Conservation (phyloP, 2,888 invertebrate species). For the Uropetala carovei region DNA sequence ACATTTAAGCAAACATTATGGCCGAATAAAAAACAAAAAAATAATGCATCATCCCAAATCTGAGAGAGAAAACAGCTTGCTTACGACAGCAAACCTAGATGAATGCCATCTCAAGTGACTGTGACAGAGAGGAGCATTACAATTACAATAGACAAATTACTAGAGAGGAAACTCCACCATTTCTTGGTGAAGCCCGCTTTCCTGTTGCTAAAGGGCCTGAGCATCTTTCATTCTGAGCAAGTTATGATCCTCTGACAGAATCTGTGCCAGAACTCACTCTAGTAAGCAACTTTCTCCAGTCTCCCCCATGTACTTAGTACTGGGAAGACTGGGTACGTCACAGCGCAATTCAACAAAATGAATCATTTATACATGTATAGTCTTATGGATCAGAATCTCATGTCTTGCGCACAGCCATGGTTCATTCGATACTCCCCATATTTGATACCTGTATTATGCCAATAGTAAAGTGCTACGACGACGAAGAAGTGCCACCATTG, state of each 20-base stretch:
- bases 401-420: slow-evolving; percentile 80
- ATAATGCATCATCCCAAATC: slow-evolving; percentile 29
- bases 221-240: slow-evolving; percentile 31
- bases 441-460: slow-evolving; percentile 93
- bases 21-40: slow-evolving; percentile 8
- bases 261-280: neutral
- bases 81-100: neutral
- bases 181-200: neutral
- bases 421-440: slow-evolving; percentile 88
- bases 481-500: slow-evolving; percentile 98
- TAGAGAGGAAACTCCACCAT: neutral
- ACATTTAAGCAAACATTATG: slow-evolving; percentile 15
- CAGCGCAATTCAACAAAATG: neutral
- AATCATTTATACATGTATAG: neutral
- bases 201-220: slow-evolving; percentile 29
- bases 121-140: neutral
- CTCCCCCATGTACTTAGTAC: neutral
- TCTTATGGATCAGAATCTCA: slow-evolving; percentile 69
- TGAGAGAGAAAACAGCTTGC: neutral
- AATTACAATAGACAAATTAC: slow-evolving; percentile 14
- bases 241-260: neutral
- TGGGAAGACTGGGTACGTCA: neutral
- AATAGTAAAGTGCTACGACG: slow-evolving; percentile 92
- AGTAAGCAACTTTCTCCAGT: slow-evolving; percentile 36
- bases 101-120: neutral